Conservation (phyloP, 1,140 invertebrate species). For the Cyphomyrmex costatus region DNA sequence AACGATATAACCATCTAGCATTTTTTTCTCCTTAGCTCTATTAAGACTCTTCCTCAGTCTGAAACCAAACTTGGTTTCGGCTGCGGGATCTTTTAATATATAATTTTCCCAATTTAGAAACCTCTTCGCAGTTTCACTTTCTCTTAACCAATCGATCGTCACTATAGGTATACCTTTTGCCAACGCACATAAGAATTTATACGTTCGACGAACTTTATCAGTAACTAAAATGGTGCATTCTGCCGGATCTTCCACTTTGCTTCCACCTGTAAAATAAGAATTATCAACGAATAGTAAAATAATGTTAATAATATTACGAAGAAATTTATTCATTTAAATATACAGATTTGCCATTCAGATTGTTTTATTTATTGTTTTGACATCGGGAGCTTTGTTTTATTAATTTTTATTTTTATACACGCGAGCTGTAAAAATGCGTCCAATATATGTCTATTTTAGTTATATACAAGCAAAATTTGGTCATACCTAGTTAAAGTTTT, state of each 20-base stretch:
- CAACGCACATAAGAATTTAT: constrained; percentile 86
- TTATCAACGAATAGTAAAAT: background rate
- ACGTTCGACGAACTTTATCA: constrained; percentile 86
- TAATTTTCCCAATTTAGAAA: constrained; percentile 83
- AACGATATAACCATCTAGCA: constrained; percentile 83
- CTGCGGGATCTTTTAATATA: constrained; percentile 83
- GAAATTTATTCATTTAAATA: background rate
- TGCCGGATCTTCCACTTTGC: constrained; percentile 79
- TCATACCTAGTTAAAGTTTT: too few relatives aligned
- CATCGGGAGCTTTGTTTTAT: too few relatives aligned
- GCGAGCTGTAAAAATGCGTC: too few relatives aligned
- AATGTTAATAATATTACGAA: background rate
- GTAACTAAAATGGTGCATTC: constrained; percentile 85
- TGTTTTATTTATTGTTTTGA: too few relatives aligned
- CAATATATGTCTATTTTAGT: too few relatives aligned
- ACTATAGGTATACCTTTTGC: constrained; percentile 85
- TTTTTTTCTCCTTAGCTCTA: constrained; percentile 77
- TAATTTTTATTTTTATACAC: too few relatives aligned
- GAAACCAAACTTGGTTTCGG: constrained; percentile 85
- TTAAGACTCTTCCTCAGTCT: constrained; percentile 82
- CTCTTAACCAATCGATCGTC: constrained; percentile 83
- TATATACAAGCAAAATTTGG: too few relatives aligned
- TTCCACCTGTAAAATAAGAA: constrained; percentile 79
- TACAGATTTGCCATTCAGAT: too few relatives aligned
- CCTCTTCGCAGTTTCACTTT: constrained; percentile 75